These are phyloP conservation scores for Aphelenchoides fujianensis DNA, from an alignment of 1,140 invertebrate genomes.

Conservation along the genomic window DNA sequence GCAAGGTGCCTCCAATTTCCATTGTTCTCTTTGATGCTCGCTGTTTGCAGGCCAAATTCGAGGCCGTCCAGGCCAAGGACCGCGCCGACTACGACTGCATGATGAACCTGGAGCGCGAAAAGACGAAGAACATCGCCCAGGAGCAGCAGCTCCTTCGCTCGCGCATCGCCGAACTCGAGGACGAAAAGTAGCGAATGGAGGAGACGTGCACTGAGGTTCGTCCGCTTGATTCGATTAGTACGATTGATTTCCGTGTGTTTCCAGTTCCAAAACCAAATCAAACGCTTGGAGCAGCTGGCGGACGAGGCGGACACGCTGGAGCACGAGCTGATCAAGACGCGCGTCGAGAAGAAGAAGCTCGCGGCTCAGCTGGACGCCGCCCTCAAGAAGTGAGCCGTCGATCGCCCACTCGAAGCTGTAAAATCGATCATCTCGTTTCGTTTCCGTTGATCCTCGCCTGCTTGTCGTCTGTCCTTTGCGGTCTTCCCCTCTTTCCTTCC, in stretches of 20 bases:
- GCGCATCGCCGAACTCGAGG: neutral
- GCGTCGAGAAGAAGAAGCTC: no score
- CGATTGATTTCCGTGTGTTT: neutral
- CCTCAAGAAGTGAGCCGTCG: no score
- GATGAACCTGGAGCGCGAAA: neutral
- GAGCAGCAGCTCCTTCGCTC: neutral
- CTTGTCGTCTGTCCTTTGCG: no score
- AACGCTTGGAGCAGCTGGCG: neutral
- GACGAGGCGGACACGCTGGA: neutral
- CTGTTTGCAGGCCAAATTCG: neutral
- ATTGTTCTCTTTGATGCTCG: neutral
- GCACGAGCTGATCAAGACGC: neutral
- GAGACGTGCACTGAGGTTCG: neutral
- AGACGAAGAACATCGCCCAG: neutral
- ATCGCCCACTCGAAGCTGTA: no score
- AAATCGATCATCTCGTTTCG: no score
- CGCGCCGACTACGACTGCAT: neutral
- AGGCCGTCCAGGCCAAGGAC: neutral
- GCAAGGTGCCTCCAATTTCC: neutral
- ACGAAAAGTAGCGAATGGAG: neutral
- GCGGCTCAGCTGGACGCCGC: no score
- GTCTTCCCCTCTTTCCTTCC: no score
- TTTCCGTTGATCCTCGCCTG: no score
- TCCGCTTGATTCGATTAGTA: neutral
- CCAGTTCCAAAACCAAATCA: neutral